These are phyloP conservation scores for Allophyes oxyacanthae DNA, from an alignment of 2,888 invertebrate genomes.

Conservation along the genomic window DNA sequence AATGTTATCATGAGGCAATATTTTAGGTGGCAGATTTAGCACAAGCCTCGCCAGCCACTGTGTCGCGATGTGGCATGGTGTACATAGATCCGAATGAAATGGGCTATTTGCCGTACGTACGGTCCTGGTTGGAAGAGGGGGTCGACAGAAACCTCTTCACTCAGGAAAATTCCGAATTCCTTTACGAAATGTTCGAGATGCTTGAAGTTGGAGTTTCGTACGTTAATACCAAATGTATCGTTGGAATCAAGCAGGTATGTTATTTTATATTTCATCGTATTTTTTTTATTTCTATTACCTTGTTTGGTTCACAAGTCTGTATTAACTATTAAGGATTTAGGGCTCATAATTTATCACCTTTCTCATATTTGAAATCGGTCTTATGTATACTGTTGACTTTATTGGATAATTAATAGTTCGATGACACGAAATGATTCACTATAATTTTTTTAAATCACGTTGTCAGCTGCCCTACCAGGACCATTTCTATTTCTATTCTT, in stretches of 20 bases:
- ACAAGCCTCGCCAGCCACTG: conserved; percentile 97
- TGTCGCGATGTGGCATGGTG: conserved; percentile 96
- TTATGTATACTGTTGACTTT: too few species aligned
- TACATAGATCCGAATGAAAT: conserved; percentile 96
- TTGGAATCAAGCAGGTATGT: conserved; percentile 93
- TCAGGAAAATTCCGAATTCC: conserved; percentile 90
- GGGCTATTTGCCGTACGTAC: conserved; percentile 94
- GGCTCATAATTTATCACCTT: too few species aligned
- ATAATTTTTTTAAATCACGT: too few species aligned
- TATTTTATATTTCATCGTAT: not conserved
- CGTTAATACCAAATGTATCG: conserved; percentile 91
- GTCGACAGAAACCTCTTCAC: conserved; percentile 83
- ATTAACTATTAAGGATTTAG: too few species aligned
- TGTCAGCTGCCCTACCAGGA: too few species aligned
- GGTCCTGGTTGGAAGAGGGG: conserved; percentile 92
- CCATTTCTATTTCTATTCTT: too few species aligned
- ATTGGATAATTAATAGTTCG: too few species aligned
- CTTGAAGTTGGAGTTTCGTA: conserved; percentile 91
- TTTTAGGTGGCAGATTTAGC: conserved; percentile 92
- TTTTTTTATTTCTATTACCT: too few species aligned
- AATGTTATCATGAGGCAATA: not conserved
- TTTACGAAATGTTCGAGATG: conserved; percentile 91
- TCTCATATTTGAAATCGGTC: too few species aligned
- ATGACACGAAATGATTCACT: too few species aligned
- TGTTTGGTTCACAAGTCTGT: too few species aligned